phyloP scores from a whole-genome alignment of 1,140 invertebrate species.

The Geopemphigus sp. region DNA sequence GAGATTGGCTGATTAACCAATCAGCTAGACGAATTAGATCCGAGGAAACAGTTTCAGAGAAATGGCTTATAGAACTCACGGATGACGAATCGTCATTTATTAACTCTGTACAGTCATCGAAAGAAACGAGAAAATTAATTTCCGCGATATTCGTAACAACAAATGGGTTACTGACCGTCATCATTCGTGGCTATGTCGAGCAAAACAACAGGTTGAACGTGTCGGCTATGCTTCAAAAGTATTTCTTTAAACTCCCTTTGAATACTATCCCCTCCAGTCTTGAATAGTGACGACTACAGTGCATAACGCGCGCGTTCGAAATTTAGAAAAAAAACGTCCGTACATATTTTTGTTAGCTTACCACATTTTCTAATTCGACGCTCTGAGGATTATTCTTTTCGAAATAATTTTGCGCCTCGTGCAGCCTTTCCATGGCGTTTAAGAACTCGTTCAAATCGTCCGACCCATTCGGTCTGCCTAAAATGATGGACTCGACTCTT shows the following conservation, averaged over 20 bases:
- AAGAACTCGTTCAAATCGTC: conserved; percentile 71
- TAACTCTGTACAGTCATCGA: conserved; percentile 53
- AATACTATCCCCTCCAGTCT: conserved; percentile 71
- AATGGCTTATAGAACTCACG: conserved; percentile 60
- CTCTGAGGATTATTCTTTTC: conserved; percentile 89
- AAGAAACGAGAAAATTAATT: conserved; percentile 11
- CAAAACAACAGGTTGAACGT: conserved; percentile 78
- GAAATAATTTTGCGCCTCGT: conserved; percentile 87
- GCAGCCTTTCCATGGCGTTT: conserved; percentile 78
- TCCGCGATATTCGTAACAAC: conserved; percentile 1
- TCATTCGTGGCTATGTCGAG: conserved; percentile 81
- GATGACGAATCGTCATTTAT: conserved; percentile 57
- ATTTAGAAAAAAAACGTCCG: not conserved
- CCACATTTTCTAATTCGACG: conserved; percentile 89
- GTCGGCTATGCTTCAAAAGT: conserved; percentile 80
- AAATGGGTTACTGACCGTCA: conserved; percentile 61
- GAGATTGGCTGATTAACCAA: conserved; percentile 79
- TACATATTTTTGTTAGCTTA: conserved; percentile 61
- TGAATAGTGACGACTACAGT: conserved; percentile 67
- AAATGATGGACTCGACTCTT: conserved; percentile 77
- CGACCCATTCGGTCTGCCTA: conserved; percentile 68
- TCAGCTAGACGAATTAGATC: conserved; percentile 76
- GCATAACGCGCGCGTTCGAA: not conserved
- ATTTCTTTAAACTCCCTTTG: conserved; percentile 86
- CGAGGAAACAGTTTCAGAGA: conserved; percentile 65